Evolutionary conservation across 2,888 invertebrate genomes (phyloP), one percentile per base, ranked within the genome.

Genomic region (Drosophila cognata): DNA sequence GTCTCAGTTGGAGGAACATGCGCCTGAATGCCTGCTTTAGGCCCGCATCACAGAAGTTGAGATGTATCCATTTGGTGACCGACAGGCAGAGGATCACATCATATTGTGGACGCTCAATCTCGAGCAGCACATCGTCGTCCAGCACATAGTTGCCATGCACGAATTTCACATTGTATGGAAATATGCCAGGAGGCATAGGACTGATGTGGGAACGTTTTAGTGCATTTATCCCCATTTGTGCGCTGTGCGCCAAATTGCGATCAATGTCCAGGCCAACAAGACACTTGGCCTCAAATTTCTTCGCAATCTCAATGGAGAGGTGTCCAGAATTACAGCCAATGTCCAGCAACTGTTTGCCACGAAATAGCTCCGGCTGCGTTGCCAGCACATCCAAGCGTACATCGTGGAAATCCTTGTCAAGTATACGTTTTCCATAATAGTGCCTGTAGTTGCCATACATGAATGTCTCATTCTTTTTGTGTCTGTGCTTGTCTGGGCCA

Each of bases 321-420:
- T 96, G 95, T 0, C 98, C 98, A 73, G 96, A 95, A 93, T 98
- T 98, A 91, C 98, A 98, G 7, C 98, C 98, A 85, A 98, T 96
- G 92, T 98, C 98, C 43, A 98, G 94, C 46, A 98, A 94, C 85
- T 96, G 95, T 91, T 96, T 97, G 50, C 94, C 95, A 33, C 94
- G 93, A 91, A 98, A 97, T 89, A 97, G 94, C 66, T 96, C 95
- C 36, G 93, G 93, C 71, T 95, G 94, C 58, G 94, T 93, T 16
- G 92, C 93, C 69, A 98, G 95, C 59, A 95, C 94, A 74, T 94
- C 94, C 60, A 98, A 91, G 59, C 98, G 94, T 29, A 95, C 93
- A 92, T 98, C 98, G 21, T 94, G 92, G 38, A 95, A 95, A 65
- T 94, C 94, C 64, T 95, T 94, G 58, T 86, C 80, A 7, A 94